phyloP scores from a whole-genome alignment of 2,888 invertebrate species.

The Serrognathus titanus region DNA sequence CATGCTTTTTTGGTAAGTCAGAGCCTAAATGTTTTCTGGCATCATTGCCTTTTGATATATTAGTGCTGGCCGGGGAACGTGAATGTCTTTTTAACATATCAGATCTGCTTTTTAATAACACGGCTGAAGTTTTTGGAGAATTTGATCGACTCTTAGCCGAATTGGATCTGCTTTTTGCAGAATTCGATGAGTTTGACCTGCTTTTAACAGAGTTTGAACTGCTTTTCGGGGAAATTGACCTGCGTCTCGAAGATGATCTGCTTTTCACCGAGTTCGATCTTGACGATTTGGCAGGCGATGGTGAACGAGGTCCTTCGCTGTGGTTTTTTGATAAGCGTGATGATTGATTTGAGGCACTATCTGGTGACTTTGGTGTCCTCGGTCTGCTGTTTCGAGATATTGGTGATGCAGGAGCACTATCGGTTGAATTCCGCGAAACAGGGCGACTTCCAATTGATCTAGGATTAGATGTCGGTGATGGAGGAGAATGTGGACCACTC shows the following conservation, averaged over 20 bases:
- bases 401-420: slow-evolving; percentile 6
- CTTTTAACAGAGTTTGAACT: slow-evolving; percentile 6
- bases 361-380: slow-evolving; percentile 18
- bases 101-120: slow-evolving; percentile 4
- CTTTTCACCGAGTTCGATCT: slow-evolving; percentile 21
- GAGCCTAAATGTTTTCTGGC: not conserved
- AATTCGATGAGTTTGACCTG: slow-evolving; percentile 7
- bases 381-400: slow-evolving; percentile 15
- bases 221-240: not conserved
- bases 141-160: slow-evolving; percentile 16
- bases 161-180: slow-evolving; percentile 11
- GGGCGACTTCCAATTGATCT: slow-evolving; percentile 30
- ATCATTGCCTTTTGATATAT: slow-evolving; percentile 30
- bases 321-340: slow-evolving; percentile 12
- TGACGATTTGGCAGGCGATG: slow-evolving; percentile 24
- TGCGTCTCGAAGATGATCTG: not conserved
- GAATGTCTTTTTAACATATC: slow-evolving; percentile 14
- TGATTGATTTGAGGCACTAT: slow-evolving; percentile 5
- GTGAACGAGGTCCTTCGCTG: slow-evolving; percentile 20
- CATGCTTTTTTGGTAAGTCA: slow-evolving; percentile 24
- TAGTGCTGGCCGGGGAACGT: slow-evolving; percentile 24
- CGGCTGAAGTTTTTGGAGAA: slow-evolving; percentile 10
- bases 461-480: slow-evolving; percentile 13
- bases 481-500: slow-evolving; percentile 18
- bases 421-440: slow-evolving; percentile 21